A percentile compares a stretch with the other conserved stretches of the same genome.
phyloP scores from a whole-genome alignment of 2,113 vertebrate genomes.

The Bubo blakistoni region DNA sequence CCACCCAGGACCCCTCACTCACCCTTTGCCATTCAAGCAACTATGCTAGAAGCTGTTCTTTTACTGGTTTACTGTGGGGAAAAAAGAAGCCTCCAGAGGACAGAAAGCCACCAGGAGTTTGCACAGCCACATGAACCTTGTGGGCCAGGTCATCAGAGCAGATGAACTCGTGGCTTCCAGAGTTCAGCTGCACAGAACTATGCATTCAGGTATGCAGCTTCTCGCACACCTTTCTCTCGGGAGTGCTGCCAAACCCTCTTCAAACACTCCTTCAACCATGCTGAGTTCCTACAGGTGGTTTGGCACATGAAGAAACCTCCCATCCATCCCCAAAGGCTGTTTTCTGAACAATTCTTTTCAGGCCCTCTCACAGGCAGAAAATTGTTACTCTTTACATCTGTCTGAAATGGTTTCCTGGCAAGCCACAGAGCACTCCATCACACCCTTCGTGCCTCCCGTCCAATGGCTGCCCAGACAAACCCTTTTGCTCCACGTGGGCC shows the following conservation, averaged over 20 bases:
- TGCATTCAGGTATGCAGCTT: not conserved
- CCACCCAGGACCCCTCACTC: not conserved
- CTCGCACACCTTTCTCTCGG: rapidly evolving
- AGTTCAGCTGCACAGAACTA: not conserved
- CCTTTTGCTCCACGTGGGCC: not conserved
- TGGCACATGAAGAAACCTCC: not conserved
- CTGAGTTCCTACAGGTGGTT: rapidly evolving
- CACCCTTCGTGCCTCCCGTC: too few relatives aligned
- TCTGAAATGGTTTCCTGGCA: not conserved
- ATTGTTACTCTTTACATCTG: not conserved
- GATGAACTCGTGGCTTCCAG: rapidly evolving
- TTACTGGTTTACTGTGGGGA: not conserved
- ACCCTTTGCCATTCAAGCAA: not conserved
- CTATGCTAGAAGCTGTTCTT: not conserved
- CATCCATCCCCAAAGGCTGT: not conserved
- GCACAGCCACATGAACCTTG: not conserved
- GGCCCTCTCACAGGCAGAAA: not conserved
- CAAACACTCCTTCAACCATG: not conserved
- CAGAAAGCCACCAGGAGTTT: not conserved
- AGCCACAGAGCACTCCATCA: not conserved
- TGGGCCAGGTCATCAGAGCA: not conserved
- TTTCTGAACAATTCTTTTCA: not conserved
- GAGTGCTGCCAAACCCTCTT: not conserved
- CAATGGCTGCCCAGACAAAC: not conserved
- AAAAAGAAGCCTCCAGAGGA: not conserved